Evolutionary conservation across 2,888 invertebrate species (phyloP), one percentile per base, ranked within the genome.

Genomic region (Troides oblongomaculatus): DNA sequence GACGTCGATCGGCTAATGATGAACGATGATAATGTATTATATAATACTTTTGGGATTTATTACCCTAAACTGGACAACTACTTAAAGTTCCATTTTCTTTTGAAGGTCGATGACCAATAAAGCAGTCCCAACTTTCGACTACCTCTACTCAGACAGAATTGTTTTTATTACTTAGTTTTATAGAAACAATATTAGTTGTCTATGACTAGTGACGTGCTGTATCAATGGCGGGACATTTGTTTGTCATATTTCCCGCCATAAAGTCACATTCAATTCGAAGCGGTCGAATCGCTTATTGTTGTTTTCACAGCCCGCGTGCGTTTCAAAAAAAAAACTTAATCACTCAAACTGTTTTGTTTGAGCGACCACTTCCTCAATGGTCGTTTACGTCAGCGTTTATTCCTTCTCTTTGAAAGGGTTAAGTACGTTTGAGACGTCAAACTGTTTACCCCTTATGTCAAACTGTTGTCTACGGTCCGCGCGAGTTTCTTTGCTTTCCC

Each of bases 371-470:
- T 70, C 70, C 70, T 70, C 23, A 25, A 36, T 57, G 65, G 62
- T 62, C 69, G 70, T 70, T 70, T 66, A 70, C 50, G 70, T 63
- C 63, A 62, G n/a, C 63, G 70, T 66, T 59, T 66, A 63, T 53
- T 10, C 60, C 43, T 1, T 59, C 62, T 66, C 66, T 66, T 66
- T 70, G 25, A 39, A 60, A 59, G 66, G 63, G 60, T 63, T 66
- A 61, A 23, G 64, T 62, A 56, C 36, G 63, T 66, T 36, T 50
- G 66, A 67, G 63, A 67, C 63, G 60, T 59, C 66, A 64, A 21
- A 23, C 23, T 62, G 60, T 43, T 69, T 62, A 46, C 30, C 25
- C n/a, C 57, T 39, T 30, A 61, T 43, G 64, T 69, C 69, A 63
- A 68, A 63, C n/a, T 23, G 39, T 63, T 68, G 62, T 68, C 53